These are phyloP conservation scores for Myxocyprinus asiaticus DNA, from an alignment of 2,113 vertebrate species.

Conservation along the genomic window DNA sequence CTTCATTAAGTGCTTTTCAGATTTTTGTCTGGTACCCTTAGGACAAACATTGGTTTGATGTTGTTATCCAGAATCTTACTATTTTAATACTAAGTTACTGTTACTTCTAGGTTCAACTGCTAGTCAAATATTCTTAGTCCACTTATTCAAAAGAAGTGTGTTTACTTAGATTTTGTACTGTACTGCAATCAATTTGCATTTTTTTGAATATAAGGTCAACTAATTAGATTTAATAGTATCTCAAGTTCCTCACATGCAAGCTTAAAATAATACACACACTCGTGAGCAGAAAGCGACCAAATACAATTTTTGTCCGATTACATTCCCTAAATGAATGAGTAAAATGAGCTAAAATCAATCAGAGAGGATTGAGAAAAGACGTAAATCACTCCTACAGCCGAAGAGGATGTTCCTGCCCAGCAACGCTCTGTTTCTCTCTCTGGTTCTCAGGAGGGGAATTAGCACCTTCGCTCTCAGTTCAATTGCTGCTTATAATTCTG, in stretches of 20 bases:
- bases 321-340: constrained; percentile 19
- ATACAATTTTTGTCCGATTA: background rate
- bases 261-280: background rate
- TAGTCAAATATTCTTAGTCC: too few species aligned
- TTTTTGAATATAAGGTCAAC: too few species aligned
- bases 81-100: too few species aligned
- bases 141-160: too few species aligned
- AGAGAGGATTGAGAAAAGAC: background rate
- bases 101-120: too few species aligned
- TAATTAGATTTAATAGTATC: too few species aligned
- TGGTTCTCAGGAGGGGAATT: constrained; percentile 30
- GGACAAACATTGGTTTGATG: too few species aligned
- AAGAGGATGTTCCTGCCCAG: constrained; percentile 10
- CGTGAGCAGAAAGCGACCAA: background rate
- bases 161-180: too few species aligned
- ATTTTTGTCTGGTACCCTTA: too few species aligned
- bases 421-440: constrained; percentile 8
- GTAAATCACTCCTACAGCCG: constrained; percentile 31
- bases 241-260: background rate
- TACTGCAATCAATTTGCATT: too few species aligned
- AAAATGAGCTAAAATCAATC: constrained; percentile 22
- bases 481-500: constrained; percentile 52
- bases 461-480: constrained; percentile 4
- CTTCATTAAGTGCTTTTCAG: too few species aligned
- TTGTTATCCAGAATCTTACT: too few species aligned